Percentiles rank a stretch among this genome's conserved stretches.
These are phyloP conservation scores for Lasioglossum pauxillum DNA, from an alignment of 2,888 invertebrate genomes.

Conservation along the genomic window DNA sequence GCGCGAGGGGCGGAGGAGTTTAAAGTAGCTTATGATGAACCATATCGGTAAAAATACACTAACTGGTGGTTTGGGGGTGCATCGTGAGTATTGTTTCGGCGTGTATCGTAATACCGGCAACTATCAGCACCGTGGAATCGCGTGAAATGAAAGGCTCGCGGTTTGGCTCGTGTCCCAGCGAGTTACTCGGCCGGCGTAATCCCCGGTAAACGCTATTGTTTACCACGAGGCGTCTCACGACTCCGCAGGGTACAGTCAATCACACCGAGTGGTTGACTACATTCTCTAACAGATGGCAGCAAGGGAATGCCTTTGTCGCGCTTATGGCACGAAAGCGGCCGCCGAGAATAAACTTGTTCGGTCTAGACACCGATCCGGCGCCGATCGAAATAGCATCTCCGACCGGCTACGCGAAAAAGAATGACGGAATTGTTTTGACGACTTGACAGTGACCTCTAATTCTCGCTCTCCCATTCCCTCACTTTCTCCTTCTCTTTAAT, in stretches of 20 bases:
- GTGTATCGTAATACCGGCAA: conserved; percentile 17
- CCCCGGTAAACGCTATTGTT: conserved; percentile 42
- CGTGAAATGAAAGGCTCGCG: not conserved
- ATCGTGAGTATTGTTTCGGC: conserved; percentile 16
- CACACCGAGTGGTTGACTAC: conserved; percentile 49
- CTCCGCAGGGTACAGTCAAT: conserved; percentile 45
- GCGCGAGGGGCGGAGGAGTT: too few relatives aligned
- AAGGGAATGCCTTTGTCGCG: conserved; percentile 66
- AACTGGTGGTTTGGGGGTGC: not conserved
- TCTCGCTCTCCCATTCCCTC: not conserved
- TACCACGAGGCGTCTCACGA: conserved; percentile 33
- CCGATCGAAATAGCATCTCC: conserved; percentile 79
- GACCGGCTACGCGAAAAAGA: conserved; percentile 47
- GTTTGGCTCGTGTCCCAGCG: conserved; percentile 41
- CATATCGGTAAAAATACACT: not conserved
- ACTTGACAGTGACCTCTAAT: conserved; percentile 66
- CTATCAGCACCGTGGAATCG: conserved; percentile 22
- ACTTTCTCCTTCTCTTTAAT: not conserved
- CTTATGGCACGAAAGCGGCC: conserved; percentile 72
- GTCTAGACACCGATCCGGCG: conserved; percentile 77
- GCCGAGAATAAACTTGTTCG: conserved; percentile 76
- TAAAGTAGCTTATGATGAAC: not conserved
- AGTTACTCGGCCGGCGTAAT: conserved; percentile 40
- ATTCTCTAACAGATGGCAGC: conserved; percentile 73
- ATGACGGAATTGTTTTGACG: conserved; percentile 63